phyloP scores from a whole-genome alignment of 2,888 invertebrate species.

The Drosophila affinis region DNA sequence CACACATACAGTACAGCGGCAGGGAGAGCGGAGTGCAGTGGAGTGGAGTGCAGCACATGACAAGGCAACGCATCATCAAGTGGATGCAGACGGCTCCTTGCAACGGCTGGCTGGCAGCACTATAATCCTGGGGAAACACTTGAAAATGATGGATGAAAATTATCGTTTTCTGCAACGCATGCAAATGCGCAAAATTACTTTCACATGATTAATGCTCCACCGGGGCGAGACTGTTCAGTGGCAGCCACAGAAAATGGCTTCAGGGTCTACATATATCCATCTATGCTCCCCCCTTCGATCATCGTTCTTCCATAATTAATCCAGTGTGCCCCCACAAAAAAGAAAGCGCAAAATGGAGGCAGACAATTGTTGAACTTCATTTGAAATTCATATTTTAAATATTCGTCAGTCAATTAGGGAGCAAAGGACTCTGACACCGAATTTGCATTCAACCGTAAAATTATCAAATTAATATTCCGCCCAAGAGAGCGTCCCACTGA shows the following conservation, averaged over 20 bases:
- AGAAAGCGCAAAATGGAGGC: constrained; percentile 1
- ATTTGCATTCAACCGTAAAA: constrained; percentile 77
- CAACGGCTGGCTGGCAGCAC: constrained; percentile 38
- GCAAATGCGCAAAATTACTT: constrained; percentile 79
- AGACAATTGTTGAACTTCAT: constrained; percentile 63
- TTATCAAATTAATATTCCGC: constrained; percentile 76
- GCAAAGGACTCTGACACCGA: constrained; percentile 74
- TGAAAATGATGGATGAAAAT: constrained; percentile 79
- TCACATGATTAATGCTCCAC: constrained; percentile 74
- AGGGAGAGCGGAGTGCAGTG: not conserved
- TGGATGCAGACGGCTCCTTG: constrained; percentile 31
- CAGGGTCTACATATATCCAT: constrained; percentile 7
- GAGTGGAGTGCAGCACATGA: constrained; percentile 27
- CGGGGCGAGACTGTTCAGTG: constrained; percentile 46
- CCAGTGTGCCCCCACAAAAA: constrained; percentile 14
- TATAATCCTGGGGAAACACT: constrained; percentile 79
- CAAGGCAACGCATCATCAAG: constrained; percentile 46
- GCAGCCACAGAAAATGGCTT: constrained; percentile 37
- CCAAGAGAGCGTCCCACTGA: constrained; percentile 7
- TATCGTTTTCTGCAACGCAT: constrained; percentile 79
- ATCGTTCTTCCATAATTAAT: constrained; percentile 41
- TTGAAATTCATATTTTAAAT: constrained; percentile 77
- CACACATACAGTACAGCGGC: not conserved
- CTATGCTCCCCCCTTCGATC: constrained; percentile 21
- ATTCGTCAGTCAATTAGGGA: constrained; percentile 78